A percentile compares a stretch with the other conserved stretches of the same genome.
Conservation (phyloP, 2,888 invertebrate species). For the Lepidochitona cinerea region DNA sequence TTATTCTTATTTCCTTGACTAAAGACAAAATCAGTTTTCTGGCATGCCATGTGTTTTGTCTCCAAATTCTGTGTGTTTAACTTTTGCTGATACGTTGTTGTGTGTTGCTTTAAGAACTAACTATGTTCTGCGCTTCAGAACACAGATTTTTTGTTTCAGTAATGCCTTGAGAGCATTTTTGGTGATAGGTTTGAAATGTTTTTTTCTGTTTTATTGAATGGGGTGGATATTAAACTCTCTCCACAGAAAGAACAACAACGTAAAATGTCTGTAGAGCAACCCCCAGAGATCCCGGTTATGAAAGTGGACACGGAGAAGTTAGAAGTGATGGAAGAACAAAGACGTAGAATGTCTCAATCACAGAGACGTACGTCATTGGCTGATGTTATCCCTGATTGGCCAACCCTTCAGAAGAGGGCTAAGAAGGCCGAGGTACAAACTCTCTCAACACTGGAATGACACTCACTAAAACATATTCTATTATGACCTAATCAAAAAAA, state of each 20-base stretch:
- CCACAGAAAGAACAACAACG: slow-evolving; percentile 15
- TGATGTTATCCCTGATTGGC: slow-evolving; percentile 97
- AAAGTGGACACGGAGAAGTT: slow-evolving; percentile 55
- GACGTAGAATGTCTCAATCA: slow-evolving; percentile 51
- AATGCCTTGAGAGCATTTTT: background rate
- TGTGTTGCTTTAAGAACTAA: too few species aligned
- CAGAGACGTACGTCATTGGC: slow-evolving; percentile 59
- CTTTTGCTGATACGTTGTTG: background rate
- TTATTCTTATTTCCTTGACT: too few species aligned
- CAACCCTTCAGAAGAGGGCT: slow-evolving; percentile 76
- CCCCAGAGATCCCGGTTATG: slow-evolving; percentile 37
- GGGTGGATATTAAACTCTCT: background rate
- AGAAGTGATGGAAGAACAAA: slow-evolving; percentile 57
- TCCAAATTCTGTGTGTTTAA: background rate
- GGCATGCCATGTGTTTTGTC: too few species aligned
- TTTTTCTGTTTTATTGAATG: background rate
- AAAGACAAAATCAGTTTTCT: too few species aligned
- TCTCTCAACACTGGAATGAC: too few species aligned
- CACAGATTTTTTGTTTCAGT: background rate
- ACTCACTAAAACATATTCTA: too few species aligned
- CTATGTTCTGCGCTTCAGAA: background rate
- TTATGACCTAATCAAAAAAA: too few species aligned
- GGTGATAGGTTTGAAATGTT: background rate
- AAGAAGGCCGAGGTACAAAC: slow-evolving; percentile 58
- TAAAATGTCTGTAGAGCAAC: background rate